Evolutionary conservation across 2,797 vertebrate species (phyloP).

Genomic region (Brachyrhaphis roseni): DNA sequence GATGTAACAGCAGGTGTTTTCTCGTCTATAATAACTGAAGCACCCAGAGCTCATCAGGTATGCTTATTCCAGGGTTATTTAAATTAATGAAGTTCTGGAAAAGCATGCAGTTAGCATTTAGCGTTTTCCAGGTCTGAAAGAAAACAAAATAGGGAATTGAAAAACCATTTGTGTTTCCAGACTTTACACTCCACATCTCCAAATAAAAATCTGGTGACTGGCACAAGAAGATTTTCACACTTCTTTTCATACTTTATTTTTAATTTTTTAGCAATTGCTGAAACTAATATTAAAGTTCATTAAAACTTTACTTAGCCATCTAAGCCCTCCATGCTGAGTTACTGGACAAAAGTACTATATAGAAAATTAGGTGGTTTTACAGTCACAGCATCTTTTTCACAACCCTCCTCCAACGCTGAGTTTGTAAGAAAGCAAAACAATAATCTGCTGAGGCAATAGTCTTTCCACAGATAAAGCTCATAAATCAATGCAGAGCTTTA

Average conservation of each 20-base stretch:
- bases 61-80: no score
- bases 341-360: neutral
- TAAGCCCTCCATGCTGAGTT: neutral
- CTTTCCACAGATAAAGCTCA: constrained; percentile 11
- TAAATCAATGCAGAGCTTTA: constrained; percentile 6
- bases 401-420: neutral
- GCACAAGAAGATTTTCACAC: no score
- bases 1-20: constrained; percentile 30
- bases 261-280: neutral
- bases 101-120: neutral
- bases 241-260: neutral
- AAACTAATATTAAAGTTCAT: neutral
- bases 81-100: neutral
- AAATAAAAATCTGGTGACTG: neutral
- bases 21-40: neutral
- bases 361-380: neutral
- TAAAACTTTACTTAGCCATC: neutral
- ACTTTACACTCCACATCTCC: neutral
- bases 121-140: neutral
- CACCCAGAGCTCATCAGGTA: no score
- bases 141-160: neutral
- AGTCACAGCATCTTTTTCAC: neutral
- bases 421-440: neutral
- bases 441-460: neutral
- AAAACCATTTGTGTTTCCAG: no score